Conservation (phyloP, 2,113 vertebrate species). For the Poeciliopsis retropinna region DNA sequence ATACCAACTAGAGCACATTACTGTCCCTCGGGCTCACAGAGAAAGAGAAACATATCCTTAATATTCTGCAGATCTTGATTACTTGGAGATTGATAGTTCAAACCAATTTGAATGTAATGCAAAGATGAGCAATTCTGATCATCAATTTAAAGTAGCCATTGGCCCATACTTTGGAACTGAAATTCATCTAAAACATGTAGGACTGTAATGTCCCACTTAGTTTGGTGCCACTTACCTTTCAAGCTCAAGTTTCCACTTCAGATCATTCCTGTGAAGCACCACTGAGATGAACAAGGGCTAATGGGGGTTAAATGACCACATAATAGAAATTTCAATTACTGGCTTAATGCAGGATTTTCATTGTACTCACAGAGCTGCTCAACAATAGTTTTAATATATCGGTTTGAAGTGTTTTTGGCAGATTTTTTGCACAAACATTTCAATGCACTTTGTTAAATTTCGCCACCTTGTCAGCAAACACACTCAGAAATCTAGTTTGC, state of each 20-base stretch:
- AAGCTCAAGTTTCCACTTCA: slow-evolving; percentile 44
- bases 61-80: too few relatives aligned
- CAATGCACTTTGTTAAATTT: slow-evolving; percentile 4
- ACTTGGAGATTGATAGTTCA: background rate
- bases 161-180: too few relatives aligned
- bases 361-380: background rate
- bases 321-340: slow-evolving; percentile 5
- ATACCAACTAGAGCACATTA: too few relatives aligned
- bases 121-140: background rate
- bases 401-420: background rate
- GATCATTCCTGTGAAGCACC: slow-evolving; percentile 42
- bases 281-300: slow-evolving; percentile 42
- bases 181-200: background rate
- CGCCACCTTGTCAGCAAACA: slow-evolving; percentile 50
- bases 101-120: background rate
- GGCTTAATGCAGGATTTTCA: slow-evolving; percentile 7
- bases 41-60: too few relatives aligned
- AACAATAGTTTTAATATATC: background rate
- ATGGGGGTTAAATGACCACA: slow-evolving; percentile 47
- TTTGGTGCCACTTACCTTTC: slow-evolving; percentile 51
- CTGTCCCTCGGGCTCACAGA: too few relatives aligned
- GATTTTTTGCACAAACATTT: background rate
- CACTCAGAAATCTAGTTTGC: slow-evolving; percentile 74
- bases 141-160: too few relatives aligned
- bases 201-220: background rate